These are phyloP conservation scores for Erythrocebus patas DNA, from an alignment of 2,113 vertebrate genomes.

Conservation along the genomic window DNA sequence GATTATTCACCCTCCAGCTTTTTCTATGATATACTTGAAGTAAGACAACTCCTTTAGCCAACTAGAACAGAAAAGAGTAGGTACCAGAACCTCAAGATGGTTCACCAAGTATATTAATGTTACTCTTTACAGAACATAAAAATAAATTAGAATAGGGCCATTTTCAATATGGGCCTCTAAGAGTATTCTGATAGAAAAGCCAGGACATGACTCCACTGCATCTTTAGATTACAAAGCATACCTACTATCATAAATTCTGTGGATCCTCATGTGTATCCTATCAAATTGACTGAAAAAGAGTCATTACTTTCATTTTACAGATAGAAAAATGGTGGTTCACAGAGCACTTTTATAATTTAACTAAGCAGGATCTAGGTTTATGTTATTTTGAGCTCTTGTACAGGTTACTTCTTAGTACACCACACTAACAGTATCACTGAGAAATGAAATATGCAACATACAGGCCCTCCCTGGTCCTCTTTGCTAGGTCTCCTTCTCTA, in stretches of 20 bases:
- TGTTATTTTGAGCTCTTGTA: neutral
- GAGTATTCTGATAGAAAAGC: neutral
- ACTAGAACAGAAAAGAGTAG: neutral
- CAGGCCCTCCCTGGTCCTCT: neutral
- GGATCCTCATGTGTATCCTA: neutral
- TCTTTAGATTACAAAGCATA: neutral
- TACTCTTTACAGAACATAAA: neutral
- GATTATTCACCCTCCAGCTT: neutral
- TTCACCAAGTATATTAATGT: neutral
- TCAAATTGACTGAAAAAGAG: neutral
- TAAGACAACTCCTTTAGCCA: neutral
- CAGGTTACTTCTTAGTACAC: neutral
- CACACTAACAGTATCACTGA: neutral
- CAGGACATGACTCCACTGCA: neutral
- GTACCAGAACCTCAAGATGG: neutral
- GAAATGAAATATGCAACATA: neutral
- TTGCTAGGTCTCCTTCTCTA: neutral
- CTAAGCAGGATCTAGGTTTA: neutral
- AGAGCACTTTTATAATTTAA: neutral
- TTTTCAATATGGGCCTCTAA: neutral
- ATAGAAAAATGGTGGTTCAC: neutral
- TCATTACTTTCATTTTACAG: neutral
- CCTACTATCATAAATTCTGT: neutral
- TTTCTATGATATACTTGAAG: neutral
- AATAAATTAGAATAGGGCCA: neutral